Evolutionary conservation across 2,888 invertebrate genomes (phyloP).

Genomic region (Hypsopygia costalis): DNA sequence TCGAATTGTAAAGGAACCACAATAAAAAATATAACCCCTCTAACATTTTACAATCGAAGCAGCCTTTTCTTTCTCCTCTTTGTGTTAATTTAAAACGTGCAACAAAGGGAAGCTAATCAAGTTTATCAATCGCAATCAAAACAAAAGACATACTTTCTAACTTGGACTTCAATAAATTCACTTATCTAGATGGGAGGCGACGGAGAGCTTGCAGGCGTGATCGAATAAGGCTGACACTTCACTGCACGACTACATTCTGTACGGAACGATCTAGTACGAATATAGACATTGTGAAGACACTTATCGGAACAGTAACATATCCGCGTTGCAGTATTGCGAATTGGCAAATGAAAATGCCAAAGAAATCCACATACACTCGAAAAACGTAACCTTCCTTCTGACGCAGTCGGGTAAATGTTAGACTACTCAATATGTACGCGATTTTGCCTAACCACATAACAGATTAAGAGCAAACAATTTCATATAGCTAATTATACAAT

Average conservation of each 20-base stretch:
- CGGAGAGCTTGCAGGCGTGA: constrained; percentile 23
- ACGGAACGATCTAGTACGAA: background rate
- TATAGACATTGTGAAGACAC: background rate
- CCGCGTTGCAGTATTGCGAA: too few species aligned
- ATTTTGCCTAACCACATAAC: too few species aligned
- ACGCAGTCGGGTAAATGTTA: too few species aligned
- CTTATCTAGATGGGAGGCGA: constrained; percentile 47
- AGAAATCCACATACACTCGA: too few species aligned
- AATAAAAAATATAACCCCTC: too few species aligned
- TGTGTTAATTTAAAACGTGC: constrained; percentile 12
- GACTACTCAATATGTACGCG: too few species aligned
- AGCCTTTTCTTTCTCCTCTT: constrained; percentile 1
- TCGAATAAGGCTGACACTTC: constrained; percentile 29
- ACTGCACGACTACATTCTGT: background rate
- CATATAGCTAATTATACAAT: too few species aligned
- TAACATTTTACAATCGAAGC: background rate
- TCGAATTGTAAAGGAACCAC: too few species aligned
- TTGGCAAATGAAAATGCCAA: too few species aligned
- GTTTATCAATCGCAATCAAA: constrained; percentile 39
- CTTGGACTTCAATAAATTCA: constrained; percentile 43
- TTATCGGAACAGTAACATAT: too few species aligned
- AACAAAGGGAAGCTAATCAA: constrained; percentile 31
- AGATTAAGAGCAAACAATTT: too few species aligned
- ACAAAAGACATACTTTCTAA: constrained; percentile 53
- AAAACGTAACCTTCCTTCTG: too few species aligned